phyloP scores from a whole-genome alignment of 92 coral and sea anemone genomes.

The Actinostola sp. region DNA sequence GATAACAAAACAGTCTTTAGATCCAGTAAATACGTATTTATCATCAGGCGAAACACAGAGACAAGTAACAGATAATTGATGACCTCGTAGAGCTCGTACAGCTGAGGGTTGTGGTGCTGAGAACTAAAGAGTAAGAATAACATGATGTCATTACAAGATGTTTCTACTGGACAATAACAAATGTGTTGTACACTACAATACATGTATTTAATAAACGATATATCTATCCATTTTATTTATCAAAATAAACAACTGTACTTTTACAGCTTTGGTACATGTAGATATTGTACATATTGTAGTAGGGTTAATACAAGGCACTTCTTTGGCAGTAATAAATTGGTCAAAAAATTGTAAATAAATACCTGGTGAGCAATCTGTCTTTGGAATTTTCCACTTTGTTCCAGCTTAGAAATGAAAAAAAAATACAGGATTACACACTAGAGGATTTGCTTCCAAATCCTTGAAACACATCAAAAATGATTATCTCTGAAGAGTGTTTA shows the following conservation, averaged over 20 bases:
- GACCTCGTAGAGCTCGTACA: conserved; percentile 80
- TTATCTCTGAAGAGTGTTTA: background rate
- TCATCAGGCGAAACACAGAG: conserved; percentile 92
- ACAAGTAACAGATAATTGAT: conserved; percentile 89
- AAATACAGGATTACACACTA: background rate
- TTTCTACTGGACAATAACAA: no score
- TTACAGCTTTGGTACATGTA: no score
- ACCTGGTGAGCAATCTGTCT: conserved; percentile 87
- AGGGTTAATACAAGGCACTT: no score
- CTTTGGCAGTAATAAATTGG: no score
- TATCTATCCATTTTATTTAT: no score
- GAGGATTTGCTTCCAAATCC: background rate
- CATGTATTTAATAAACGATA: no score
- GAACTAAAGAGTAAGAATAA: conserved; percentile 48
- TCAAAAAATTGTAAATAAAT: background rate
- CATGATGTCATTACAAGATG: background rate
- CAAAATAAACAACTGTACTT: no score
- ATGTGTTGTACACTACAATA: no score
- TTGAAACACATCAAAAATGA: background rate
- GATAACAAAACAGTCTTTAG: conserved; percentile 90
- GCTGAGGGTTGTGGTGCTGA: conserved; percentile 53
- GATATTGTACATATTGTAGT: no score
- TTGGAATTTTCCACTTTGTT: conserved; percentile 83
- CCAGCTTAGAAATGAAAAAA: conserved; percentile 59
- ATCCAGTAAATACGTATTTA: conserved; percentile 81